Base-by-base conservation (phyloP, 2,888 invertebrate genomes). In the Bugulina stolonifera region DNA sequence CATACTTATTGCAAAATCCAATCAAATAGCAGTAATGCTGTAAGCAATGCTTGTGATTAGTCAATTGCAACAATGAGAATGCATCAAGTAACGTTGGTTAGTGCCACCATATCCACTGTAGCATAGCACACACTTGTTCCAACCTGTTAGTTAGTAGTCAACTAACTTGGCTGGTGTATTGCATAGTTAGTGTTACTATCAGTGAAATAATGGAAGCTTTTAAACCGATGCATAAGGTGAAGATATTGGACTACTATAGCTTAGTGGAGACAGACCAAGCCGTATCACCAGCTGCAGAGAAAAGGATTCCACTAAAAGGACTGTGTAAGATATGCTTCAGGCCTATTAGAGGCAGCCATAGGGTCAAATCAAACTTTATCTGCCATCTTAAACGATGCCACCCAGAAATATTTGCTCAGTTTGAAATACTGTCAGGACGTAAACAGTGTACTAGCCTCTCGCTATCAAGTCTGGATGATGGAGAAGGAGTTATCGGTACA, bases 301-400 rank as follows among this genome's bases (percentile, higher is more conserved):
- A 64, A n/a, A 64, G 64, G n/a, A 34, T 64, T 3, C 64, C 64
- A 14, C 22, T 64, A 14, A 25, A 27, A 64, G 64, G 64, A 32
- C 10, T 27, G 10, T 64, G 64, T 64, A 64, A 64, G 25, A 64
- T 64, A 5, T 64, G 64, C n/a, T 14, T 5, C 5, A 64, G 27
- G n/a, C 64, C 64, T 5, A 64, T 64, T n/a, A 64, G 32, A 64
- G 64, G 32, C 22, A 64, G 64, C n/a, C 64, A 64, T 32, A 64
- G 64, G 32, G 64, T 64, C 64, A 64, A 64, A 32, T 64, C 64
- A 32, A 64, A 64, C 64, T 64, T 64, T 27, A 64, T 64, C 10
- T 64, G 64, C 27, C 64, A 64, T 64, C 10, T 64, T 10, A 64
- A 32, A 64, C 27, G 64, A 25, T 27, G 32, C 32, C 64, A 64